Evolutionary conservation across 2,888 invertebrate species (phyloP), one percentile per base, ranked within the genome.

Genomic region (Mythimna impura): DNA sequence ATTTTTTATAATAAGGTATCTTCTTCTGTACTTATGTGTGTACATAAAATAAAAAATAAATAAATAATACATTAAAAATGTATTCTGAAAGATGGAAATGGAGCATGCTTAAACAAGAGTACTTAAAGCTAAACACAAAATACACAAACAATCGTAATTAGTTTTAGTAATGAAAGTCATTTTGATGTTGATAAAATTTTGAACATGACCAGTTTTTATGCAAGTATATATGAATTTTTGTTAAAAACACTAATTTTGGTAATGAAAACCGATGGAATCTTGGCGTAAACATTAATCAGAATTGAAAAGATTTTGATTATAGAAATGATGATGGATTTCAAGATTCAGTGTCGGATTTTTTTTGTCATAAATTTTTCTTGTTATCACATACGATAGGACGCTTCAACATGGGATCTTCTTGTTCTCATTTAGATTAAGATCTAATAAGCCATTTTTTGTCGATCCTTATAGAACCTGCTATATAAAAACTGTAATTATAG

Each of bases 271-370:
- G 78, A 83, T 80, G 66, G 66, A 65, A 61, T 20, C 58, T 66
- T 64, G 34, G 47, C 54, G 66, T 69, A 67, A 73, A 66, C 80
- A 70, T 79, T 73, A 70, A 83, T 73, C 73, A 79, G 66, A 79
- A 80, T 83, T 79, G 80, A 80, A 82, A 82, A 68, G 68, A 66
- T 80, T 82, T 83, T 80, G 83, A 80, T 79, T 64, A 79, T 36
- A 54, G 68, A 66, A 69, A 73, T 30, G 73, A 80, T 79, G 80
- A 80, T 69, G 63, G 63, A 80, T 79, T 14, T 30, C n/a, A 66
- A 66, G 65, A 73, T 82, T 52, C 50, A 10, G 36, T 12, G 52
- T n/a, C 36, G n/a, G 55, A 64, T 69, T 66, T 78, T 22, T 66
- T 61, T 68, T 22, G 17, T 66, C 62, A 17, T 30, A 20, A 81